Evolutionary conservation across 2,113 vertebrate genomes (phyloP).

Genomic region (Coturnix japonica): DNA sequence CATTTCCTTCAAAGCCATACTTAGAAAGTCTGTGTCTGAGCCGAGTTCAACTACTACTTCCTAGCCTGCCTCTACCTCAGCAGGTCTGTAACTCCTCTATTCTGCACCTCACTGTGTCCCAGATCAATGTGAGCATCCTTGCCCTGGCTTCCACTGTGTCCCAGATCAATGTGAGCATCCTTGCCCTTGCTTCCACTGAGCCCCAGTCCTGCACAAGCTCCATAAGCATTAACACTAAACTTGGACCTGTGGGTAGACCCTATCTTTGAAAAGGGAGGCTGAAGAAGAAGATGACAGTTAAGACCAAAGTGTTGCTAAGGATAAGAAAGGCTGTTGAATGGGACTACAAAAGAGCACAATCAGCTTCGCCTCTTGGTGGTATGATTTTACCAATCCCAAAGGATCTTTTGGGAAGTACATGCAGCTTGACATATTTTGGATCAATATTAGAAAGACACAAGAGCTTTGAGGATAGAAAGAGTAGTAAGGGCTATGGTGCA

Average conservation of each 20-base stretch:
- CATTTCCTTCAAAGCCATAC: background rate
- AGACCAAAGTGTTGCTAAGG: background rate
- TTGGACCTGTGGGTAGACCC: background rate
- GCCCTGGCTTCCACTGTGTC: background rate
- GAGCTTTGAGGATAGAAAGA: background rate
- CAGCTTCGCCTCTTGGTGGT: background rate
- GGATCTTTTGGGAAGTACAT: background rate
- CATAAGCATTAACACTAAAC: background rate
- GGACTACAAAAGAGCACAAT: background rate
- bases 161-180: background rate
- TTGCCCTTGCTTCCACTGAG: background rate
- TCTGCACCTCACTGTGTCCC: background rate
- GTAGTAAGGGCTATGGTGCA: background rate
- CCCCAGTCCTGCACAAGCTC: background rate
- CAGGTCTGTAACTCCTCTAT: background rate
- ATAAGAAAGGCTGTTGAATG: rapidly evolving
- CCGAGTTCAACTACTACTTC: background rate
- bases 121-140: background rate
- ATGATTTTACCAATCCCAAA: background rate
- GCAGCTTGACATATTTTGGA: background rate
- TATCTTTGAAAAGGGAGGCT: background rate
- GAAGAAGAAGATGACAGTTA: background rate
- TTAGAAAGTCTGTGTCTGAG: background rate
- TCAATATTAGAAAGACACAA: background rate
- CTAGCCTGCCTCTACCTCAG: background rate